Conservation (phyloP, 2,888 invertebrate species). For the Copidosoma aretas region DNA sequence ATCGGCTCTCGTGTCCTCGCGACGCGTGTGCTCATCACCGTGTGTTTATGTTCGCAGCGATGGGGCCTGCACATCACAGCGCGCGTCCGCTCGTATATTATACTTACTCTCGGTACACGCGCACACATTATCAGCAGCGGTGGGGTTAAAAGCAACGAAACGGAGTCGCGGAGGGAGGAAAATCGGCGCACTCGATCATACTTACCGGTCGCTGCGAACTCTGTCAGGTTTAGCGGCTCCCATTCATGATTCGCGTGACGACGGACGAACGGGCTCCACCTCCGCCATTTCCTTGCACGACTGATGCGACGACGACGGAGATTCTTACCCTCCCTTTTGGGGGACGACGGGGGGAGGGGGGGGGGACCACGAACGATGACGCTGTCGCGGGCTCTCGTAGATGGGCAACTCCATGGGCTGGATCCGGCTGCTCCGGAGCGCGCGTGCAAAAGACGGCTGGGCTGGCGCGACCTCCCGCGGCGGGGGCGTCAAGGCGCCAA, state of each 20-base stretch:
- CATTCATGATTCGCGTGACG: slow-evolving; percentile 63
- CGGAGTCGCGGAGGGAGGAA: slow-evolving; percentile 41
- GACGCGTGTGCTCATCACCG: no score
- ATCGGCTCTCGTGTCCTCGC: no score
- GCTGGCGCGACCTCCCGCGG: no score
- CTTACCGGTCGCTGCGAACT: slow-evolving; percentile 1
- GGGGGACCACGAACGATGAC: neutral
- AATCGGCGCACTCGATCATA: slow-evolving; percentile 44
- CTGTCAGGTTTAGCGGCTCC: slow-evolving; percentile 49
- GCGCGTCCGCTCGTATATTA: neutral
- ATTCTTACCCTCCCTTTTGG: neutral
- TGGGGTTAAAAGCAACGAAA: slow-evolving; percentile 32
- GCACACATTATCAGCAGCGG: slow-evolving; percentile 44
- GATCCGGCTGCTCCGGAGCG: neutral
- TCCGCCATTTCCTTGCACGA: slow-evolving; percentile 64
- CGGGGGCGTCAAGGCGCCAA: no score
- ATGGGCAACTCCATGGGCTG: neutral
- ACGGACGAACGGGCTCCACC: slow-evolving; percentile 62
- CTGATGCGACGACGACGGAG: slow-evolving; percentile 45
- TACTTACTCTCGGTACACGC: neutral
- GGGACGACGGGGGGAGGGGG: neutral
- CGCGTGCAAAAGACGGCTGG: neutral
- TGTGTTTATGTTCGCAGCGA: no score
- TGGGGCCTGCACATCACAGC: no score
- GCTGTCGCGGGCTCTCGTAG: neutral